A percentile compares a stretch with the other conserved stretches of the same genome.
These are phyloP conservation scores for Lithophane semibrunnea DNA, from an alignment of 2,888 invertebrate species.

Conservation along the genomic window DNA sequence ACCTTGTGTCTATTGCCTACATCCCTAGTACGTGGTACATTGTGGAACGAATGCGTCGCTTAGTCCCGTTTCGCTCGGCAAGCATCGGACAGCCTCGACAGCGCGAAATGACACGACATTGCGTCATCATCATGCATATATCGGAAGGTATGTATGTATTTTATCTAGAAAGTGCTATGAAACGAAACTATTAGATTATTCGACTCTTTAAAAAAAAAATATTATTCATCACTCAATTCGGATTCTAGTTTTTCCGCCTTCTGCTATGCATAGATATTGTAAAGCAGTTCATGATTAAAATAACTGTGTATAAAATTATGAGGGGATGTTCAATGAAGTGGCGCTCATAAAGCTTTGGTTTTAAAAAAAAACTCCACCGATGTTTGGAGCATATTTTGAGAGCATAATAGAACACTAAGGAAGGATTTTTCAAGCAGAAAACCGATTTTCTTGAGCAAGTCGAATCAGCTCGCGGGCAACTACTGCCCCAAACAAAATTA, in stretches of 20 bases:
- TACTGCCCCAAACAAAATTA: background rate
- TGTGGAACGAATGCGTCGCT: background rate
- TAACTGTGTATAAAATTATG: background rate
- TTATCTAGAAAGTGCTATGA: background rate
- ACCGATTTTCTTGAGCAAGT: background rate
- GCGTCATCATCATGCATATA: slow-evolving; percentile 45
- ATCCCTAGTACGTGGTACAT: background rate
- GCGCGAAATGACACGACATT: slow-evolving; percentile 53
- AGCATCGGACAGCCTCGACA: slow-evolving; percentile 52
- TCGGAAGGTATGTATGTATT: background rate
- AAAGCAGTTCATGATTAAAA: background rate
- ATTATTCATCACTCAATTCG: background rate
- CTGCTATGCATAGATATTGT: background rate
- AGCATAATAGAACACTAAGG: too few species aligned
- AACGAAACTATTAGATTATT: background rate
- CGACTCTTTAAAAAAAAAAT: too few species aligned
- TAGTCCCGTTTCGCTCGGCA: slow-evolving; percentile 17
- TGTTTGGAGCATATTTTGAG: background rate
- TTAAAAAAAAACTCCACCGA: background rate
- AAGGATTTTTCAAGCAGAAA: background rate
- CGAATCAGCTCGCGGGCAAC: background rate
- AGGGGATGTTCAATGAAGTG: background rate
- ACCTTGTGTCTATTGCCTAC: background rate
- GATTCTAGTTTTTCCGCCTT: background rate
- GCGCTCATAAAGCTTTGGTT: background rate